phyloP scores from a whole-genome alignment of 2,888 invertebrate genomes.

The Syrphus vitripennis region DNA sequence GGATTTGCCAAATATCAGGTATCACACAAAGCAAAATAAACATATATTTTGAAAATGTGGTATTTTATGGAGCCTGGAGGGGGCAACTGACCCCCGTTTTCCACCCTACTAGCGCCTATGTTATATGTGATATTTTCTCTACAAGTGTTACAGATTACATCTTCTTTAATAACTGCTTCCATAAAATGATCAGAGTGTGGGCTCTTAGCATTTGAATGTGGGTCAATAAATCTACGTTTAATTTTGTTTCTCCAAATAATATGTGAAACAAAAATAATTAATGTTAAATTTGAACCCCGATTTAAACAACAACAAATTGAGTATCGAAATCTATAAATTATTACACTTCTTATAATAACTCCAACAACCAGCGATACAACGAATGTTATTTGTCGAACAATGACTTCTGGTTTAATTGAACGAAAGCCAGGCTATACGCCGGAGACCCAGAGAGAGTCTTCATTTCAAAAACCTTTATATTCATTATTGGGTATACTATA shows the following conservation, averaged over 20 bases:
- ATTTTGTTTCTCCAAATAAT: background rate
- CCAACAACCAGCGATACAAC: background rate
- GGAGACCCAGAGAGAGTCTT: no score
- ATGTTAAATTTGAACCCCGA: background rate
- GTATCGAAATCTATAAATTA: background rate
- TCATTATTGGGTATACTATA: no score
- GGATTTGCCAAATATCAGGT: no score
- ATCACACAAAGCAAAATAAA: no score
- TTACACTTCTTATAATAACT: background rate
- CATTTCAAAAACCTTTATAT: background rate
- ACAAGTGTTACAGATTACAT: no score
- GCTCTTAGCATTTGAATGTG: conserved; percentile 3
- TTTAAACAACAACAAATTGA: conserved; percentile 1
- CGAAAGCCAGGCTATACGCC: conserved; percentile 13
- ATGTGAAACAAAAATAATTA: background rate
- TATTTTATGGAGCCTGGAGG: no score
- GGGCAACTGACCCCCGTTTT: no score
- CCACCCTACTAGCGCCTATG: no score
- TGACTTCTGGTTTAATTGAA: conserved; percentile 23
- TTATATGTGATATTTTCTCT: no score
- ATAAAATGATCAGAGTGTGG: no score
- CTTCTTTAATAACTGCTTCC: no score
- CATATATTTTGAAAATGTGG: no score
- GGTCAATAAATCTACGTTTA: conserved; percentile 1
- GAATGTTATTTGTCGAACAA: conserved; percentile 12